Evolutionary conservation across 2,113 vertebrate species (phyloP), one percentile per base, ranked within the genome.

Genomic region (Anoplopoma fimbria): DNA sequence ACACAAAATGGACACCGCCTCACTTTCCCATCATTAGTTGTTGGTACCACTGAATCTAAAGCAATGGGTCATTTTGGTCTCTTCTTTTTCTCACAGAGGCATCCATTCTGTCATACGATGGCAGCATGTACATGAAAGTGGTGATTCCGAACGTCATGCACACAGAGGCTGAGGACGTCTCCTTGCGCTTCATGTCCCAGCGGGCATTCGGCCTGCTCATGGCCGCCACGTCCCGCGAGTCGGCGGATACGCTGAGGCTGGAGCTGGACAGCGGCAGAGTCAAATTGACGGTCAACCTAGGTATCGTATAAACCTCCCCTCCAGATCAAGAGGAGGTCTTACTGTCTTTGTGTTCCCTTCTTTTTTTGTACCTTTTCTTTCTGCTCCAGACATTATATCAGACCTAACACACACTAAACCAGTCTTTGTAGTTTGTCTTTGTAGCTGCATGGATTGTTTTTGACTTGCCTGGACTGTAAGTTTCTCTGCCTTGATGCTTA

Each of bases 81-180:
- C 6, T 21, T 21, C 76, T 47, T 14, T 14, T 61, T 57, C 57
- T 51, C 34, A 42, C 97, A 99, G 98, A 99, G 95, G 95, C 98
- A 0, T 99, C 98, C 1, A 96, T 98, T 90, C 86, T 99, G 92
- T 99, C 97, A 55, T 99, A 96, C 0, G 98, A 99, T 0, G 98
- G 98, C 88, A 99, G 97, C 93, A 99, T 99, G 98, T 99, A 97
- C 90, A 99, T 99, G 98, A 99, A 99, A 92, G 95, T 99, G 65
- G 91, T 97, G 91, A 97, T 99, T 91, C 98, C 98, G 0, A 96
- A 95, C 79, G 96, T 97, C 6, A 97, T 99, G 95, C 98, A 99
- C 87, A 99, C 97, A 0, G 98, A 99, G 85, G 98, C 98, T 1
- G 98, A 99, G 82, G 98, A 99, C 0, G 97, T 99, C 63, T 99